Conservation (phyloP, 1,140 invertebrate genomes). For the Bombyx mandarina region DNA sequence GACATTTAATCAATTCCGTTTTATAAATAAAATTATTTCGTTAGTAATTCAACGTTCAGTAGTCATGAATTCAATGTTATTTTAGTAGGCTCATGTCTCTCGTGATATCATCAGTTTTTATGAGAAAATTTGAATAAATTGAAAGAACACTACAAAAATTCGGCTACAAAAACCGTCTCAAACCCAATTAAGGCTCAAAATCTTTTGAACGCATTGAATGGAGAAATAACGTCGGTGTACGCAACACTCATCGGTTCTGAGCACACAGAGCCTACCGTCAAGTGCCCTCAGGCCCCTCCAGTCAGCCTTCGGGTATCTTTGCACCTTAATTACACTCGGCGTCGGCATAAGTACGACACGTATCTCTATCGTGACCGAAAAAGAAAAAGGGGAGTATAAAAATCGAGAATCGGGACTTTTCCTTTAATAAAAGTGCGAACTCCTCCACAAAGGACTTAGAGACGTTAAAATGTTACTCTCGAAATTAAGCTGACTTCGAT, state of each 20-base stretch:
- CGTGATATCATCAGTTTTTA: too few relatives aligned
- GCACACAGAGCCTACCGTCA: slow-evolving; percentile 51
- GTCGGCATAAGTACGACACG: slow-evolving; percentile 55
- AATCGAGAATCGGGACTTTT: slow-evolving; percentile 50
- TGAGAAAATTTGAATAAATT: too few relatives aligned
- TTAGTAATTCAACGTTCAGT: too few relatives aligned
- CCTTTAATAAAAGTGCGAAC: slow-evolving; percentile 19
- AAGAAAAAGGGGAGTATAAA: slow-evolving; percentile 45
- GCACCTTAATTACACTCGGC: slow-evolving; percentile 68
- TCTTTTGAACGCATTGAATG: slow-evolving; percentile 54
- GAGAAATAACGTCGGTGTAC: slow-evolving; percentile 49
- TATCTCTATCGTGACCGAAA: slow-evolving; percentile 44
- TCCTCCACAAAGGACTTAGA: slow-evolving; percentile 27
- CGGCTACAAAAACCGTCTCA: background rate
- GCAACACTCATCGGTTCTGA: slow-evolving; percentile 62
- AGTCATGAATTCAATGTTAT: too few relatives aligned
- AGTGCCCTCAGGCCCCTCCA: slow-evolving; percentile 47
- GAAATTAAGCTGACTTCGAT: too few relatives aligned
- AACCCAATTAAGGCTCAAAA: slow-evolving; percentile 58
- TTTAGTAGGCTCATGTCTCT: too few relatives aligned
- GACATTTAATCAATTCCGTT: too few relatives aligned
- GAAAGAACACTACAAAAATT: too few relatives aligned
- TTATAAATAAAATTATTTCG: too few relatives aligned
- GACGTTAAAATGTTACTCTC: slow-evolving; percentile 23
- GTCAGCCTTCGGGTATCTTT: slow-evolving; percentile 65